Conservation (phyloP, 2,113 vertebrate genomes). For the rat (Rattus norvegicus) region DNA sequence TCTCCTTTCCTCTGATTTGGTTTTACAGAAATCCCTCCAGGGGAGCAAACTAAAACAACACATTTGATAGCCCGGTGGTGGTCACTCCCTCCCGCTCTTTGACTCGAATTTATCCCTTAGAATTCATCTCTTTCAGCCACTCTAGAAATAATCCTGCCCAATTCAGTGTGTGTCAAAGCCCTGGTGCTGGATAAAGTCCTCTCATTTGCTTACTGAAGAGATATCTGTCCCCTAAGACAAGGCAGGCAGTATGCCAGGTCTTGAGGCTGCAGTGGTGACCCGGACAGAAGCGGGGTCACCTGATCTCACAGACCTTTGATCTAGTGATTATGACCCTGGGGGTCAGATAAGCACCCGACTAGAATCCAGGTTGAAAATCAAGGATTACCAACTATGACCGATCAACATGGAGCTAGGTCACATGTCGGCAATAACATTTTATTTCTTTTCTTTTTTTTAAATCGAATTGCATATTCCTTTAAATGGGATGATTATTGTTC, state of each 20-base stretch:
- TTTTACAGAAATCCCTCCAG: not conserved
- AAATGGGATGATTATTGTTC: not conserved
- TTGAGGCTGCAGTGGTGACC: not conserved
- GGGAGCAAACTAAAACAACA: not conserved
- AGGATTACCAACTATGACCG: not conserved
- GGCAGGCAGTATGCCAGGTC: not conserved
- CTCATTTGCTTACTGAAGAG: not conserved
- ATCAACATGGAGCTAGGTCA: not conserved
- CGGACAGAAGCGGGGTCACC: not conserved
- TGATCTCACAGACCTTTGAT: not conserved
- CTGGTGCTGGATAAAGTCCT: not conserved
- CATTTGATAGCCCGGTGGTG: not conserved
- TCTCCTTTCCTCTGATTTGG: conserved; percentile 17
- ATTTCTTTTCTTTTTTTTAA: not conserved
- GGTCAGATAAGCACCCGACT: not conserved
- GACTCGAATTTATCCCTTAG: conserved; percentile 26
- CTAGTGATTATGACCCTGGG: not conserved
- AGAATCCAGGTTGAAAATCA: not conserved
- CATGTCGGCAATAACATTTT: conserved; percentile 12
- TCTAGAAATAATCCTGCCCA: conserved; percentile 44
- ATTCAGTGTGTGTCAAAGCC: not conserved
- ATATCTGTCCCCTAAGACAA: not conserved
- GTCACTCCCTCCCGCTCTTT: not conserved
- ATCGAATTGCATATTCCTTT: not conserved
- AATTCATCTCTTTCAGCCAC: conserved; percentile 32